Evolutionary conservation across 2,888 invertebrate species (phyloP).

Genomic region (Loripinus fragilis): DNA sequence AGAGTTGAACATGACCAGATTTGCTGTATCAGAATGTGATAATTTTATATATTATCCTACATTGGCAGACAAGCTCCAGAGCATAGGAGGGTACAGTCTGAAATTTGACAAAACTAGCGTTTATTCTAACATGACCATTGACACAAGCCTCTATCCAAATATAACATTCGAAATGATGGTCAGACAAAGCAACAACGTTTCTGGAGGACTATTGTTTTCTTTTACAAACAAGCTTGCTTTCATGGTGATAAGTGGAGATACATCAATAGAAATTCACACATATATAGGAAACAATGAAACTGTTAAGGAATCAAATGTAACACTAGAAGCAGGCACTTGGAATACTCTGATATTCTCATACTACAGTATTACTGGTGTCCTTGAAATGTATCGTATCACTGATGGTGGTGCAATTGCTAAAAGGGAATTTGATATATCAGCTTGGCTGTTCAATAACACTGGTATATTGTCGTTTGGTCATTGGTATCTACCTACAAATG

Average conservation of each 20-base stretch:
- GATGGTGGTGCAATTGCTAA: slow-evolving; percentile 51
- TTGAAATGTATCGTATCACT: slow-evolving; percentile 63
- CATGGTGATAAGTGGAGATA: slow-evolving; percentile 43
- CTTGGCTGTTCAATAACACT: slow-evolving; percentile 52
- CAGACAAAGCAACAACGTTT: slow-evolving; percentile 40
- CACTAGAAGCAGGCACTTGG: slow-evolving; percentile 61
- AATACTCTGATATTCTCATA: slow-evolving; percentile 70
- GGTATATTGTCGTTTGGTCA: slow-evolving; percentile 68
- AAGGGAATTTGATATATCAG: slow-evolving; percentile 32
- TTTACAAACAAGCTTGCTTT: slow-evolving; percentile 60
- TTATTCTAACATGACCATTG: slow-evolving; percentile 44
- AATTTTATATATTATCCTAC: slow-evolving; percentile 61
- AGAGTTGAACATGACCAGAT: slow-evolving; percentile 45
- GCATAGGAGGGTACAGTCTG: slow-evolving; percentile 65
- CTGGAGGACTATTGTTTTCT: slow-evolving; percentile 61
- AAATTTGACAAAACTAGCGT: slow-evolving; percentile 58
- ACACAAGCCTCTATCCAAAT: slow-evolving; percentile 37
- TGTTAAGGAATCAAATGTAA: slow-evolving; percentile 48
- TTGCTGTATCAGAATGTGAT: slow-evolving; percentile 58
- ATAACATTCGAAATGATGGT: slow-evolving; percentile 66
- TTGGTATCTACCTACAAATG: slow-evolving; percentile 66
- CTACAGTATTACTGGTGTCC: slow-evolving; percentile 52
- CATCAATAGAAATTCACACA: slow-evolving; percentile 52
- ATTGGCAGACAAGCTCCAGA: slow-evolving; percentile 47
- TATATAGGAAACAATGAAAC: slow-evolving; percentile 30